Percentiles rank a stretch among this genome's conserved stretches.
phyloP scores from a whole-genome alignment of 1,140 invertebrate species.

The Plectus sambesii region DNA sequence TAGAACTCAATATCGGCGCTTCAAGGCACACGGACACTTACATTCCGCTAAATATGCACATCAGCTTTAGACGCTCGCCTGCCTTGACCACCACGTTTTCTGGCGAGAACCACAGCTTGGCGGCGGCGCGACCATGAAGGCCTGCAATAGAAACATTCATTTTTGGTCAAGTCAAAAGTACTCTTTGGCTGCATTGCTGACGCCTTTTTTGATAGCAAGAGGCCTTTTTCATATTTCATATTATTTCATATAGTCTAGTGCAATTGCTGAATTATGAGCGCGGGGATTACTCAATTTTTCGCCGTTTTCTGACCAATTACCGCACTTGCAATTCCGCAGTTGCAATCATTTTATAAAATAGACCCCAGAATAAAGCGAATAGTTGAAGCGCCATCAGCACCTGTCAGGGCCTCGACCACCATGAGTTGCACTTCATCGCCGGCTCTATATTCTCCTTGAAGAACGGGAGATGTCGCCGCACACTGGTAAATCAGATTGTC shows the following conservation, averaged over 20 bases:
- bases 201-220: background rate
- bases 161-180: background rate
- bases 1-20: background rate
- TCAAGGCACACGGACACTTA: slow-evolving; percentile 9
- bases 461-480: slow-evolving; percentile 31
- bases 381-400: slow-evolving; percentile 1
- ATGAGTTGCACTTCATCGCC: slow-evolving; percentile 32
- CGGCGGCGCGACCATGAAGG: slow-evolving; percentile 7
- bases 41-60: slow-evolving; percentile 35
- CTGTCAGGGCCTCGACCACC: slow-evolving; percentile 15
- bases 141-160: slow-evolving; percentile 13
- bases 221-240: background rate
- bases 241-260: background rate
- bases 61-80: slow-evolving; percentile 30
- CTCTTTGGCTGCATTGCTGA: background rate
- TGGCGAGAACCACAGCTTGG: slow-evolving; percentile 16
- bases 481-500: slow-evolving; percentile 30
- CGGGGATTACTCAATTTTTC: no score
- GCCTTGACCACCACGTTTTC: slow-evolving; percentile 25
- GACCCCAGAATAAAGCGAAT: no score
- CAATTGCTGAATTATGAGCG: background rate
- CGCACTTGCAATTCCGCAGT: background rate
- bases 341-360: background rate
- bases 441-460: slow-evolving; percentile 31
- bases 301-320: background rate